Conservation (phyloP, 2,113 vertebrate genomes). For the Elephantulus edwardii region DNA sequence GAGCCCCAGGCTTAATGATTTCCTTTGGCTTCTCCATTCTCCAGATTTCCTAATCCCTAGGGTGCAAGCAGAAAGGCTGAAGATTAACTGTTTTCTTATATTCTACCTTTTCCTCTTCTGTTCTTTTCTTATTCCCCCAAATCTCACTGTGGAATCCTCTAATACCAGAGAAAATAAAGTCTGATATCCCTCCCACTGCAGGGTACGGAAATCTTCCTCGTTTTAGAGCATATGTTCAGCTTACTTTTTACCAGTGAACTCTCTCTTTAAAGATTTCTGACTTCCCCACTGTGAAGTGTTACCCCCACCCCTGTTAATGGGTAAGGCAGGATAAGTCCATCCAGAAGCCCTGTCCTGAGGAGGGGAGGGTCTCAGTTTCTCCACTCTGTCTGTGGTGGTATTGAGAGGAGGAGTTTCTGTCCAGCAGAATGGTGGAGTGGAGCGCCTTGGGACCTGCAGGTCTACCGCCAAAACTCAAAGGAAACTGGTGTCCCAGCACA, state of each 20-base stretch:
- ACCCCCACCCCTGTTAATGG: background rate
- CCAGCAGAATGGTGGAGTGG: conserved; percentile 85
- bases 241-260: background rate
- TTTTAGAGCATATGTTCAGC: background rate
- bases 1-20: background rate
- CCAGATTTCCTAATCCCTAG: background rate
- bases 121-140: too few species aligned
- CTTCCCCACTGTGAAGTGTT: background rate
- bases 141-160: background rate
- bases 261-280: background rate
- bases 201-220: background rate
- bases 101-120: too few species aligned
- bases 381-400: conserved; percentile 22
- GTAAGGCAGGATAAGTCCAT: background rate
- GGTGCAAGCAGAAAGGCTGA: background rate
- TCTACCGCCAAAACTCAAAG: conserved; percentile 84
- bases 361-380: background rate
- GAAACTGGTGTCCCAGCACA: conserved; percentile 82
- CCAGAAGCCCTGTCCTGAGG: background rate
- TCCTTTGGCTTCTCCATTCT: background rate
- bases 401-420: conserved; percentile 86
- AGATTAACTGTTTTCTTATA: background rate
- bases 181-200: background rate
- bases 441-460: conserved; percentile 84
- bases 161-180: background rate